Conservation (phyloP, 2,113 vertebrate genomes). For the Plotosus lineatus region DNA sequence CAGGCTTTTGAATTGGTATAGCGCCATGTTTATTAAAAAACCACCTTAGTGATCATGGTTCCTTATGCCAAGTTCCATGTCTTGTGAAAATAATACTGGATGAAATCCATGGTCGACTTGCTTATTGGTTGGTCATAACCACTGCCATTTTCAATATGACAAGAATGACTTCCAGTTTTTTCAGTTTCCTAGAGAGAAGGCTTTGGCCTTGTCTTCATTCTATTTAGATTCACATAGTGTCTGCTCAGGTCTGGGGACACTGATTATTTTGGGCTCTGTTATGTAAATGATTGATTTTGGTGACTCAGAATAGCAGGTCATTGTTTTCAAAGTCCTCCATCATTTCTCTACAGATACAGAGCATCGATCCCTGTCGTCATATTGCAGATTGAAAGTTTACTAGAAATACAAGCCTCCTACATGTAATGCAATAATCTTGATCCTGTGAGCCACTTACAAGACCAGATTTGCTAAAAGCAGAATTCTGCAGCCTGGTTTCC, state of each 20-base stretch:
- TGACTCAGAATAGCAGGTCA: constrained; percentile 30
- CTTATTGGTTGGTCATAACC: not conserved
- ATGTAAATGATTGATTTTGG: constrained; percentile 35
- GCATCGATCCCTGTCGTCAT: constrained; percentile 41
- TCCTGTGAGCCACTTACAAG: constrained; percentile 41
- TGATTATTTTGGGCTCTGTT: constrained; percentile 22
- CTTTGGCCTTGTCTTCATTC: not conserved
- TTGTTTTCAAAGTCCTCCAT: constrained; percentile 46
- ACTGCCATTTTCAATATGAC: not conserved
- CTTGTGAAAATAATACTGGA: constrained; percentile 2
- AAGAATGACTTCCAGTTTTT: constrained; percentile 3
- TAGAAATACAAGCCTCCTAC: constrained; percentile 14
- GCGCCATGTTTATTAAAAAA: constrained; percentile 13
- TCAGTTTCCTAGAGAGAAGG: not conserved
- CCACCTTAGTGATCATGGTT: not conserved
- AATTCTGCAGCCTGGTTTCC: not conserved
- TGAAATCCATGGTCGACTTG: not conserved
- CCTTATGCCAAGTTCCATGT: not conserved
- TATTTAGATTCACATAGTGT: not conserved
- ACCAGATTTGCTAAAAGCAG: constrained; percentile 38
- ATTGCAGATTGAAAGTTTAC: constrained; percentile 14
- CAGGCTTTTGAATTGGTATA: constrained; percentile 9
- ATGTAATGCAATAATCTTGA: constrained; percentile 35
- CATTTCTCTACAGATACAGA: constrained; percentile 44
- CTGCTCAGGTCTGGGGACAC: not conserved